Conservation (phyloP, 2,113 vertebrate genomes). For the Loxodonta africana region DNA sequence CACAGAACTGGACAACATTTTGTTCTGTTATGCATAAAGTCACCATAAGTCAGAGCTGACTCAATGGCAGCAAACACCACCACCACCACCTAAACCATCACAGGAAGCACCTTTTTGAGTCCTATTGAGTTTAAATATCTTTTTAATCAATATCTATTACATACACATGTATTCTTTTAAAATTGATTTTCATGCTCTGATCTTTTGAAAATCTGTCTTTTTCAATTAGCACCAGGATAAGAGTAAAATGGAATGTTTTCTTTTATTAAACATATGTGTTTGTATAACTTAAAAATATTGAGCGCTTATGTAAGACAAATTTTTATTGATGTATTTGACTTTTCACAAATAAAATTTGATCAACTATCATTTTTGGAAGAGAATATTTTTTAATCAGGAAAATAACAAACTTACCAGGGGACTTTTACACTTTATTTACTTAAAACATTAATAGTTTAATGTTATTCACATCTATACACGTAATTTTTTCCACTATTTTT, state of each 20-base stretch:
- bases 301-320: neutral
- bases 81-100: neutral
- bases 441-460: neutral
- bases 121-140: too few relatives aligned
- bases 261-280: neutral
- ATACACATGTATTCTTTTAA: neutral
- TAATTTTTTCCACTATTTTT: neutral
- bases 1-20: too few relatives aligned
- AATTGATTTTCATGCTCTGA: too few relatives aligned
- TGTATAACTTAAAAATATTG: neutral
- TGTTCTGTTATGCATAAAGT: too few relatives aligned
- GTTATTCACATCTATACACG: neutral
- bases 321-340: neutral
- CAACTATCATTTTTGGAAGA: neutral
- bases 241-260: neutral
- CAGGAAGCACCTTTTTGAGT: neutral
- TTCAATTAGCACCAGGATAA: too few relatives aligned
- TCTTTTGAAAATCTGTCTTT: too few relatives aligned
- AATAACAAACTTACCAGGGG: neutral
- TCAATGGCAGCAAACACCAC: too few relatives aligned
- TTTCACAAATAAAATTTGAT: neutral
- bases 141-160: neutral
- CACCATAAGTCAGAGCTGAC: too few relatives aligned
- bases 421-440: neutral
- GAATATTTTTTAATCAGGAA: neutral